These are phyloP conservation scores for Spinus pinus DNA, from an alignment of 2,797 vertebrate species.

Conservation along the genomic window DNA sequence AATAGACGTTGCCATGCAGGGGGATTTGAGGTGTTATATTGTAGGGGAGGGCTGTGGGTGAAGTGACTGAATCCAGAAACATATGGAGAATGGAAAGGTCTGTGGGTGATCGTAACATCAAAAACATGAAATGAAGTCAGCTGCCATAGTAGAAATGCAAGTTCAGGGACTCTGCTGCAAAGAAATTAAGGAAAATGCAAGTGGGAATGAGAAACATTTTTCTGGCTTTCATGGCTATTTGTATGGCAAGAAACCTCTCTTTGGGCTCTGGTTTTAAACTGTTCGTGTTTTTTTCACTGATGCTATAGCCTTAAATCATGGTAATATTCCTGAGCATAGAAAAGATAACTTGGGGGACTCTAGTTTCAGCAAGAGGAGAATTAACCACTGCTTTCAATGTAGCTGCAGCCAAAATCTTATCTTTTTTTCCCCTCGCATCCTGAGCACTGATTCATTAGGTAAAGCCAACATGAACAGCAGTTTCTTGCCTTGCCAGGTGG, in stretches of 20 bases:
- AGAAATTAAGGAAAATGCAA: conserved; percentile 13
- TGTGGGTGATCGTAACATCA: conserved; percentile 34
- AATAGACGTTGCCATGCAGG: not conserved
- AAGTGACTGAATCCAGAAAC: conserved; percentile 38
- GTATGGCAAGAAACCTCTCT: not conserved
- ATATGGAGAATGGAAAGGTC: not conserved
- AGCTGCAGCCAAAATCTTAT: not conserved
- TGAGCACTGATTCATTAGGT: not conserved
- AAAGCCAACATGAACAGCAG: not conserved
- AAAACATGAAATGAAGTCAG: conserved; percentile 36
- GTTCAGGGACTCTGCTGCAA: not conserved
- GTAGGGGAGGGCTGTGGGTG: not conserved
- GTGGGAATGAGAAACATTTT: not conserved
- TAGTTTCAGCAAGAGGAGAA: not conserved
- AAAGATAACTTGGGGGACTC: not conserved
- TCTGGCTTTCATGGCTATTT: not conserved
- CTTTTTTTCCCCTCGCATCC: not conserved
- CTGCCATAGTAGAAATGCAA: not conserved
- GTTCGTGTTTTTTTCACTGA: not conserved
- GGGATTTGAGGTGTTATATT: not conserved
- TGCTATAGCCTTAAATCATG: not conserved
- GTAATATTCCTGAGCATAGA: not conserved
- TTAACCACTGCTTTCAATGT: not conserved
- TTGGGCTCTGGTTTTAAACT: not conserved
- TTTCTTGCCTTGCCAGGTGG: not conserved